Base-by-base conservation (phyloP, 1,140 invertebrate genomes). In the Coboldia fuscipes region DNA sequence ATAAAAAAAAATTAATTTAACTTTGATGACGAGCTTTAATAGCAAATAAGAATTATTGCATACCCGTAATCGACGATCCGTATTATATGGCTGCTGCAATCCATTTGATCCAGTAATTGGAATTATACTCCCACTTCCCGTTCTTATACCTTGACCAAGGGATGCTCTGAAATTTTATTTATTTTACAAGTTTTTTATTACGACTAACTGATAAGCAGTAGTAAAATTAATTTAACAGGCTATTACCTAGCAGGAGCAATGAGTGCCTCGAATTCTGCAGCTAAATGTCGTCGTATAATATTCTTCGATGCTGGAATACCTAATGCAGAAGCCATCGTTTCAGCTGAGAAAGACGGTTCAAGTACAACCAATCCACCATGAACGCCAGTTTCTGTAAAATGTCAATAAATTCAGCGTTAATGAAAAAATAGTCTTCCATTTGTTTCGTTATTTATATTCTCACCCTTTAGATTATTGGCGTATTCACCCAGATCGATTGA, bases 401-500 rank as follows among this genome's bases (percentile, higher is more conserved):
- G 36, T 44, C 33, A 41, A 13, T 13, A 29, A 10, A 23, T 24
- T 7, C 23, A 8, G 7, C n/a, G 7, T 24, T 8, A 24, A 24
- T 15, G 14, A 30, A 30, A 30, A 9, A 30, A 8, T 16, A 7
- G 8, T 13, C 29, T 30, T 9, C 7, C 29, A 30, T 8, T 8
- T 9, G 8, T 8, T 16, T 16, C 6, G 29, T 8, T 16, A 8
- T 30, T 8, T 8, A 7, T 8, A 9, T 30, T n/a, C 16, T 16
- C 57, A 83, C 82, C 81, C 74, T 85, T 85, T n/a, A 93, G 62
- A 56, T 90, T 90, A 39, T 89, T 82, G 39, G 84, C 79, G 50
- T 89, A 94, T 63, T 94, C 88, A 30, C 72, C 75, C 43, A 94
- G 66, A 60, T 94, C 86, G 48, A 94, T 90, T 51, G 77, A 81